Percentiles rank a stretch among this genome's conserved stretches.
Evolutionary conservation across 2,113 vertebrate genomes (phyloP).

Genomic region (Cyanocitta stelleri): DNA sequence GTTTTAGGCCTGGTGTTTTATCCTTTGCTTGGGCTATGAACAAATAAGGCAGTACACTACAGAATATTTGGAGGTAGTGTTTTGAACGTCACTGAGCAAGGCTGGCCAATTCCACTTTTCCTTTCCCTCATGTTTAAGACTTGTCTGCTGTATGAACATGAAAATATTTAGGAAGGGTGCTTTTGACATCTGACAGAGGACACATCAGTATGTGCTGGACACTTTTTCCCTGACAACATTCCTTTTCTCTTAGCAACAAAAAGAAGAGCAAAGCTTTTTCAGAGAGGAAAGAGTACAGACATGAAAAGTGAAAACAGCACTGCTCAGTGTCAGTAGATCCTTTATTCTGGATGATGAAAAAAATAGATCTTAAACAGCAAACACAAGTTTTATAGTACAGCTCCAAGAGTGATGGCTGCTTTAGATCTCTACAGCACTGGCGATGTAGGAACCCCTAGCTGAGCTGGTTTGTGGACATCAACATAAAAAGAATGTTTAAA

Average conservation of each 20-base stretch:
- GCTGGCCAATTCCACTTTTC: background rate
- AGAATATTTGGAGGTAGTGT: background rate
- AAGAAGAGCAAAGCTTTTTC: slow-evolving; percentile 43
- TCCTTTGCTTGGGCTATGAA: background rate
- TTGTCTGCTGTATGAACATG: background rate
- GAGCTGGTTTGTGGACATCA: background rate
- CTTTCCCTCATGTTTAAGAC: background rate
- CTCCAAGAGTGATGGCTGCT: background rate
- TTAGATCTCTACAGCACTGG: background rate
- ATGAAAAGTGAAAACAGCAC: slow-evolving; percentile 35
- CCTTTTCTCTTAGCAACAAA: slow-evolving; percentile 65
- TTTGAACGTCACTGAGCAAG: background rate
- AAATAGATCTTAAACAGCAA: background rate
- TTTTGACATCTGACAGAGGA: slow-evolving; percentile 47
- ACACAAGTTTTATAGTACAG: background rate
- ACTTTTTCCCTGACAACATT: slow-evolving; percentile 61
- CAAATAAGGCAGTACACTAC: too few relatives aligned
- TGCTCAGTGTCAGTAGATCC: background rate
- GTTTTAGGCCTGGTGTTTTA: background rate
- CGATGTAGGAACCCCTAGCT: background rate
- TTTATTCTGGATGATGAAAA: background rate
- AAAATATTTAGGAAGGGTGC: background rate
- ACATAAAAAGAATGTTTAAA: background rate
- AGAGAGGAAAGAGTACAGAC: background rate
- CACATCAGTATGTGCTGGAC: background rate